Evolutionary conservation across 2,797 vertebrate genomes (phyloP), one percentile per base, ranked within the genome.

Genomic region (Epinephelus awoara): DNA sequence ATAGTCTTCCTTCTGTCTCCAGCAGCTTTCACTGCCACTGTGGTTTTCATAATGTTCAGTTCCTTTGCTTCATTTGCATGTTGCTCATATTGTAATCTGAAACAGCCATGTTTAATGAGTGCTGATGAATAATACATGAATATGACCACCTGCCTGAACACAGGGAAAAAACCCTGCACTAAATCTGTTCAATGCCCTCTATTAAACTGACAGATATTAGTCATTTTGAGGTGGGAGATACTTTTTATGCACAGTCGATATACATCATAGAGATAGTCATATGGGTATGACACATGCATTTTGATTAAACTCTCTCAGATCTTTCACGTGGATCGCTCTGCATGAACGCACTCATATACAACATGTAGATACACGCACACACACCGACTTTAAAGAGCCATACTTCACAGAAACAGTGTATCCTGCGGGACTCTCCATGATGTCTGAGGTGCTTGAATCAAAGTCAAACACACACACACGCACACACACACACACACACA

Each of bases 381-480:
- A 44, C 14, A 12, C 57, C 54, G 64, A 64, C 82, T 85, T 88
- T 79, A 74, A 83, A 88, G 66, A 82, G 51, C 12, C 13, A 0
- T 56, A 75, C 84, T 86, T 88, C 76, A 88, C 76, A 87, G 78
- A 72, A 38, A 10, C 49, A 1, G 19, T 23, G 25, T 21, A n/a
- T 83, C 80, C 76, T 82, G 18, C 2, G 71, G 81, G 87, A 84
- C 54, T 64, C 71, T 78, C 55, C 42, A 29, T 40, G 64, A 72
- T 44, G 82, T 67, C 82, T 69, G 86, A 74, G 59, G 58, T 75
- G 51, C 63, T 38, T 73, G 58, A 82, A 82, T 89, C 80, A 83
- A 84, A 84, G 67, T 79, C 40, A 17, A 77, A 72, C 27, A 8
- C 59, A 40, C 34, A 13, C 59, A 34, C 29, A 34, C 29, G 6